These are phyloP conservation scores for Platorchestia sp. DNA, from an alignment of 1,140 invertebrate species.

Conservation along the genomic window DNA sequence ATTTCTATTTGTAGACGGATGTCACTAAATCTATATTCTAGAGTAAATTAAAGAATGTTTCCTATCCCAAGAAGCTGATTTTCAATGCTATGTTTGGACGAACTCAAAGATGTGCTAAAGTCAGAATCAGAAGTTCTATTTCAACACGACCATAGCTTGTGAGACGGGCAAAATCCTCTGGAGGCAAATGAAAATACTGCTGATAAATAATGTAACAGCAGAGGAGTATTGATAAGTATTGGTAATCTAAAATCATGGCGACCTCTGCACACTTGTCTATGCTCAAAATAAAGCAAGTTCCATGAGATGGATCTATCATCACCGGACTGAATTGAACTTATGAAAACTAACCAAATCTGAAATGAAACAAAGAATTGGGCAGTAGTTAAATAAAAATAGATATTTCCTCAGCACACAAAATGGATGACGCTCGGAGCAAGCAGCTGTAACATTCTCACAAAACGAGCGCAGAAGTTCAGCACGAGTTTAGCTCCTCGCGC, in stretches of 20 bases:
- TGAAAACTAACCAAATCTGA: not conserved
- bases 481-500: not conserved
- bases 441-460: not conserved
- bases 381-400: not conserved
- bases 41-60: not conserved
- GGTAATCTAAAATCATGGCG: too few species aligned
- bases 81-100: not conserved
- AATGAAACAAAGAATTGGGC: not conserved
- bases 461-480: not conserved
- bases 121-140: not conserved
- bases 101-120: not conserved
- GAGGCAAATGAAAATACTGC: not conserved
- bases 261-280: not conserved
- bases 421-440: not conserved
- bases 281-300: not conserved
- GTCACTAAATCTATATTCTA: not conserved
- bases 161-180: not conserved
- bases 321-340: not conserved
- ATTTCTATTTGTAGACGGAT: not conserved
- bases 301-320: not conserved
- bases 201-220: too few species aligned
- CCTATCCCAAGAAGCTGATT: not conserved
- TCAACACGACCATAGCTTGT: not conserved
- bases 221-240: not conserved
- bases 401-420: not conserved